These are phyloP conservation scores for Cairina moschata DNA, from an alignment of 2,113 vertebrate species.

Conservation along the genomic window DNA sequence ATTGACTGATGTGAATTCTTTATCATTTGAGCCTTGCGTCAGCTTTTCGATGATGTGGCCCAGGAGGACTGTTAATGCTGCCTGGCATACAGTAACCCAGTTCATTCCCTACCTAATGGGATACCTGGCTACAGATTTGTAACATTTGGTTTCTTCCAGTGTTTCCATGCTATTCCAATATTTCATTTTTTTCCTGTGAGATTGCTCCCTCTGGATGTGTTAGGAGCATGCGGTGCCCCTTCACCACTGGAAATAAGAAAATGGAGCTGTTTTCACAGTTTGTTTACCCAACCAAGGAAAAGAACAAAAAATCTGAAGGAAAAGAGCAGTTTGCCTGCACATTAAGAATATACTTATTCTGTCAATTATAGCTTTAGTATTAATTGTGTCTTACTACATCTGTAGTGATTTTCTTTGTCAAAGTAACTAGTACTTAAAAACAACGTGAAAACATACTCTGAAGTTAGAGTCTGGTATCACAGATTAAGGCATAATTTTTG, in stretches of 20 bases:
- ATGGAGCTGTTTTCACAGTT: neutral
- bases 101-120: neutral
- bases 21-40: neutral
- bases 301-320: neutral
- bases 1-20: neutral
- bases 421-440: neutral
- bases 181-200: neutral
- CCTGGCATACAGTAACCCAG: neutral
- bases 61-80: neutral
- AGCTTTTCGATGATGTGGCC: neutral
- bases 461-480: neutral
- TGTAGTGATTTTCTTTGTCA: neutral
- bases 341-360: neutral
- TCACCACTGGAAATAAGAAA: neutral
- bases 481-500: neutral
- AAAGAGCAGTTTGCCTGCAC: neutral
- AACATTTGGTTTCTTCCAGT: neutral
- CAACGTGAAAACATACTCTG: neutral
- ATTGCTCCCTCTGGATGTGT: neutral
- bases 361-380: neutral
- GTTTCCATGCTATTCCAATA: neutral
- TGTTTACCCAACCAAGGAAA: neutral
- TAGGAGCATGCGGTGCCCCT: neutral
- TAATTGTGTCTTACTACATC: neutral
- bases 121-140: neutral